Percentiles rank a stretch among this genome's conserved stretches.
These are phyloP conservation scores for Panulirus ornatus DNA, from an alignment of 1,140 invertebrate genomes.

Conservation along the genomic window DNA sequence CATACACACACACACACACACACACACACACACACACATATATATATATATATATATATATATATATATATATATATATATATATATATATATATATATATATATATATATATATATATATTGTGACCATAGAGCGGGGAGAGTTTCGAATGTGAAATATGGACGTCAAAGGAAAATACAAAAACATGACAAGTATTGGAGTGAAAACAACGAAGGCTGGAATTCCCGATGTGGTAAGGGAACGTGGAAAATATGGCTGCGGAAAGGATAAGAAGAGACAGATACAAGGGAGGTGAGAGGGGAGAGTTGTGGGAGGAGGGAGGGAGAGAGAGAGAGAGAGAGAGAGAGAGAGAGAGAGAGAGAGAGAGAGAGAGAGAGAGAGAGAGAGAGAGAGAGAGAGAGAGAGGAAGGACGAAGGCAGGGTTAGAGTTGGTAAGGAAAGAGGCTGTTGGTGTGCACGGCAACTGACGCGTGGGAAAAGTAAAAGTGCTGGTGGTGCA, in stretches of 20 bases:
- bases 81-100: no score
- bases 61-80: no score
- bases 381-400: neutral
- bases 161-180: neutral
- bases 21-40: neutral
- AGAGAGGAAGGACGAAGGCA: neutral
- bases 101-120: no score
- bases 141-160: neutral
- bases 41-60: no score
- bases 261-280: neutral
- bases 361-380: neutral
- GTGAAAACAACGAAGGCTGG: neutral
- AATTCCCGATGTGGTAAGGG: neutral
- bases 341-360: neutral
- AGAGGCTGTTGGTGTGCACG: neutral
- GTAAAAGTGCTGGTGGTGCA: no score
- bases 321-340: neutral
- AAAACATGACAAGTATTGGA: neutral
- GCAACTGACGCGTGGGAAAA: no score
- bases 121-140: no score
- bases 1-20: conserved; percentile 3
- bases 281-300: neutral
- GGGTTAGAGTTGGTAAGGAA: neutral
- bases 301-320: neutral
- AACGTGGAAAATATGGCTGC: neutral